These are phyloP conservation scores for Bembecia ichneumoniformis DNA, from an alignment of 2,888 invertebrate species.

Conservation along the genomic window DNA sequence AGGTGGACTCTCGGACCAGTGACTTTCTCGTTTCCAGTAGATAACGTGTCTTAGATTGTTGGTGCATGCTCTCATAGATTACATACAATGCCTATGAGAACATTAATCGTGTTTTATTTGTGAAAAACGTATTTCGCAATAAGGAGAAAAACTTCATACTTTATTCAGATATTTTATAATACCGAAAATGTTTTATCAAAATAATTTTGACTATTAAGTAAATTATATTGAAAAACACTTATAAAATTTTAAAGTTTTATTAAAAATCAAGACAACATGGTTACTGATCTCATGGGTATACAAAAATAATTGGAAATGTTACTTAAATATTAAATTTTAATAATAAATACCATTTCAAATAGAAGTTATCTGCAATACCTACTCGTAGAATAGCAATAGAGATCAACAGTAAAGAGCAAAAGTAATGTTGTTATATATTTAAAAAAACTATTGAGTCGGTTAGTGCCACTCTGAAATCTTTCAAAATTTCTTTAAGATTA, in stretches of 20 bases:
- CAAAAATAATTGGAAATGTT: constrained; percentile 32
- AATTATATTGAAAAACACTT: too few relatives aligned
- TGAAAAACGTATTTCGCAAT: too few relatives aligned
- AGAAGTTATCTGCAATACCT: constrained; percentile 15
- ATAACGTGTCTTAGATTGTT: constrained; percentile 64
- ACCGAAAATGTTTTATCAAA: too few relatives aligned
- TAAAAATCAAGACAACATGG: not conserved
- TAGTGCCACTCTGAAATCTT: not conserved
- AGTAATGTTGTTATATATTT: not conserved
- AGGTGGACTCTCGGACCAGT: constrained; percentile 59
- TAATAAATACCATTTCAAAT: constrained; percentile 39
- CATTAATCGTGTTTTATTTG: constrained; percentile 14
- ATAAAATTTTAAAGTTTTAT: too few relatives aligned
- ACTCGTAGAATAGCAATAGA: constrained; percentile 27
- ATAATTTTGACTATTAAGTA: too few relatives aligned
- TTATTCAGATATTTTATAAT: too few relatives aligned
- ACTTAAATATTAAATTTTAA: constrained; percentile 61
- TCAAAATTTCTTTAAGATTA: too few relatives aligned
- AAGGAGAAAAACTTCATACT: too few relatives aligned
- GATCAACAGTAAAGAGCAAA: constrained; percentile 8
- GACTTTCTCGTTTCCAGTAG: constrained; percentile 59
- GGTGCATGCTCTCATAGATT: constrained; percentile 50
- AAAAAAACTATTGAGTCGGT: not conserved
- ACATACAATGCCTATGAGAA: constrained; percentile 25
- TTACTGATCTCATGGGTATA: not conserved